Conservation (phyloP, 2,113 vertebrate species). For the Thinocorus orbignyianus region DNA sequence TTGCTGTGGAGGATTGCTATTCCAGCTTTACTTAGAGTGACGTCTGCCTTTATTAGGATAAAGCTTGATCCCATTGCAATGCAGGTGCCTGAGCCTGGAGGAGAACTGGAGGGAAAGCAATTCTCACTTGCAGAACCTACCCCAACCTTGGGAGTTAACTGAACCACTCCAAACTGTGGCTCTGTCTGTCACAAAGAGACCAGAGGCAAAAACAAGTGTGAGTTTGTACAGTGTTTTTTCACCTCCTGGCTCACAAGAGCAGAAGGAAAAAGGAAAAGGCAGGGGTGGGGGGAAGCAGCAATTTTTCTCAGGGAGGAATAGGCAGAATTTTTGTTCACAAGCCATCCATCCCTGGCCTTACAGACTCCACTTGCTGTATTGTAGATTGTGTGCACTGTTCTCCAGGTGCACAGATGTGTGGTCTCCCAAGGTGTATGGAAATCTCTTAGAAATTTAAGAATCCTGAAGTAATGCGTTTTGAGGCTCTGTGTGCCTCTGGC, state of each 20-base stretch:
- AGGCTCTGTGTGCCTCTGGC: neutral
- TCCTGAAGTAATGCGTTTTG: neutral
- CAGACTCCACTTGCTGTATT: neutral
- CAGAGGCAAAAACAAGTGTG: neutral
- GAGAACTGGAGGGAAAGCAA: neutral
- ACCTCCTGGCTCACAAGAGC: neutral
- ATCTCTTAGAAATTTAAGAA: neutral
- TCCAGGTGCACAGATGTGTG: neutral
- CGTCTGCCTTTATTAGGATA: neutral
- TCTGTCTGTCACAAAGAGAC: neutral
- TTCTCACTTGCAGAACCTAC: neutral
- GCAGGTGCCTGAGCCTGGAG: neutral
- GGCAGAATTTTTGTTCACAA: neutral
- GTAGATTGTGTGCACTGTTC: fast-evolving
- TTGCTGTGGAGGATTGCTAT: neutral
- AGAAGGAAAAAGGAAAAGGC: neutral
- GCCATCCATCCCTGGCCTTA: neutral
- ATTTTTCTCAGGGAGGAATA: neutral
- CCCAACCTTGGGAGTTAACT: neutral
- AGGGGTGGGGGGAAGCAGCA: neutral
- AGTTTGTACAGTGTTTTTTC: neutral
- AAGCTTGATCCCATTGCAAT: neutral
- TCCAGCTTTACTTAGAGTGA: neutral
- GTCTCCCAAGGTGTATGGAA: neutral
- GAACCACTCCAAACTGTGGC: neutral